Evolutionary conservation across 1,140 invertebrate genomes (phyloP), one percentile per base, ranked within the genome.

Genomic region (Matsumurasca onukii): DNA sequence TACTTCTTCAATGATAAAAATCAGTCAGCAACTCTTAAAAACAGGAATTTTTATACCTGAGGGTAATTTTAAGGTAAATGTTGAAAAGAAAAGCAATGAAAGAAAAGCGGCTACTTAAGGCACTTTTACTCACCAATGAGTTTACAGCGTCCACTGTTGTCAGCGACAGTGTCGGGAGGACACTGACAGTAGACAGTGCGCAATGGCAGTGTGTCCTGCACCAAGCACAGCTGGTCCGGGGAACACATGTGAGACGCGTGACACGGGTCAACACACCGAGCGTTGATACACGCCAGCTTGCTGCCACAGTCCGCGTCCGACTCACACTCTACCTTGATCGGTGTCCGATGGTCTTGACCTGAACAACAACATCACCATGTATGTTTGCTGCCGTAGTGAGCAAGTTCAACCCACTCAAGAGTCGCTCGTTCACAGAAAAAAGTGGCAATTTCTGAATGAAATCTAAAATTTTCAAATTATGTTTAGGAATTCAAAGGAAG

Each of bases 171-270:
- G 72, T 93, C 90, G 2, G 86, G 81, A 39, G 91, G 90, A 80
- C 92, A 95, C 74, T 89, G 84, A 74, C 92, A 94, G 66, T 92
- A 89, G 68, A 94, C 86, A 0, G 91, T 91, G 45, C 91, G 85
- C 62, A 94, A 79, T 2, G 92, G 92, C 12, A 90, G 74, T 0
- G 91, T 90, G 71, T 94, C 89, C 1, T 93, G 79, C 0, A 93
- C 89, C 68, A 85, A 82, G 76, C 93, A 96, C 70, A 88, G 83
- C 72, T 94, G 91, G 69, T 90, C 89, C 17, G 80, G 78, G 3
- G 84, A 85, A 72, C 92, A 95, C 49, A 92, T 86, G 66, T 85
- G 82, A 9, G 86, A 81, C 0, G 85, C 78, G 5, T 83, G 77
- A 75, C 93, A 95, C 3, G 92, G 89, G 78, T 95, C 88, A 69